Percentiles rank a stretch among this genome's conserved stretches.
Evolutionary conservation across 35 echinoderm and acorn worm genomes (phyloP).

Genomic region (Apostichopus californicus): DNA sequence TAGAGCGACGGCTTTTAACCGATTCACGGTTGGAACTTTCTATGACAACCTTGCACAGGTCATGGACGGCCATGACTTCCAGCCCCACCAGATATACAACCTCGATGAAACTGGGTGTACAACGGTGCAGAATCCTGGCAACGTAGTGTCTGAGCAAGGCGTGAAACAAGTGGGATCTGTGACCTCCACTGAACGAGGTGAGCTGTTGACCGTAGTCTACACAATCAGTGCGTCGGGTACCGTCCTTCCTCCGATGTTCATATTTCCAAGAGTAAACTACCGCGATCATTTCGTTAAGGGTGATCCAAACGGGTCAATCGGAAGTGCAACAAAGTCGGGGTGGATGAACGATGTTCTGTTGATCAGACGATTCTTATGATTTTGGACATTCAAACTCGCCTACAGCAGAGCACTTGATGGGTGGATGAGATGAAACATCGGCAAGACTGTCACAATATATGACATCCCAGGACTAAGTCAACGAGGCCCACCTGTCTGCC

Average conservation of each 20-base stretch:
- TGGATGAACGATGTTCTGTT: constrained; percentile 48
- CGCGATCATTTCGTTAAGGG: background rate
- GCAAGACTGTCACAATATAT: constrained; percentile 52
- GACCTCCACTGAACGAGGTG: constrained; percentile 72
- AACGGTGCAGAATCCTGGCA: constrained; percentile 67
- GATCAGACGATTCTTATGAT: constrained; percentile 64
- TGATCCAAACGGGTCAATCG: background rate
- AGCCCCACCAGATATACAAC: constrained; percentile 70
- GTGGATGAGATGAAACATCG: constrained; percentile 30
- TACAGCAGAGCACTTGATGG: constrained; percentile 31
- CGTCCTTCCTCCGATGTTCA: background rate
- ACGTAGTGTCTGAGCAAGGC: constrained; percentile 11
- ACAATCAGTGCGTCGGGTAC: constrained; percentile 19
- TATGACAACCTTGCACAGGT: constrained; percentile 64
- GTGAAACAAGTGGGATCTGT: constrained; percentile 69
- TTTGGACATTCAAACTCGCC: constrained; percentile 62
- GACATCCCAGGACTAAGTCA: constrained; percentile 62
- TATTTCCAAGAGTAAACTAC: constrained; percentile 41
- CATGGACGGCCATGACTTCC: constrained; percentile 59
- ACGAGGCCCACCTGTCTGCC: background rate
- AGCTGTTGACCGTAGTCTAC: constrained; percentile 20
- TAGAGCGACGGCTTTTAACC: constrained; percentile 66
- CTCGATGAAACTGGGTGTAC: constrained; percentile 74
- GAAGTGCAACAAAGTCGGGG: background rate
- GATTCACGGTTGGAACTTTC: constrained; percentile 35